Evolutionary conservation across 2,888 invertebrate species (phyloP), one percentile per base, ranked within the genome.

Genomic region (Taenaris catops): DNA sequence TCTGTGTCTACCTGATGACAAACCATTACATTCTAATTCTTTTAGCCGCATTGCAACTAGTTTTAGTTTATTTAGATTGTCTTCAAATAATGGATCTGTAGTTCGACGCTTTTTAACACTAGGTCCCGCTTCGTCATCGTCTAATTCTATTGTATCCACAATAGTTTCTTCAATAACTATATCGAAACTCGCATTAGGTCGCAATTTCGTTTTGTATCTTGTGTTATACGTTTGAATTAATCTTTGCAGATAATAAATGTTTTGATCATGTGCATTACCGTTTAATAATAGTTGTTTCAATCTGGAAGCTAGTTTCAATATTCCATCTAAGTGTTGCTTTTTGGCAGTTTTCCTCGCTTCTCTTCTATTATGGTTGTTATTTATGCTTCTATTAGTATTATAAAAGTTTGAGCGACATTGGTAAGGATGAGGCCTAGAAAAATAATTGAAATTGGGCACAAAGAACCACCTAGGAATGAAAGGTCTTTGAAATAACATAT

Each of bases 131-230:
- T 68, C 72, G 16, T 73, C 78, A 28, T 70, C 72, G 7, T 78
- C 74, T 6, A 83, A 36, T 21, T 69, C 65, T 16, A 84, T 76
- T 0, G 76, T 76, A 41, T 79, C 80, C n/a, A 73, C 44, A 24
- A 71, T 54, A 14, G 46, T 52, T 25, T 66, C 65, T 34, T 67
- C 63, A 28, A 57, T 51, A 6, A 65, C 27, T 6, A 84, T 35
- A 16, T 67, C 62, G 17, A 69, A 67, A 16, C 53, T 24, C 3
- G 49, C 44, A 7, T 60, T 66, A 6, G 84, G 44, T 23, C 58
- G 50, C 26, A 80, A 33, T 26, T 47, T 64, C 4, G 64, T 42
- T 29, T 60, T 59, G 37, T 75, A 83, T 18, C 60, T 69, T 2
- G 28, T 29, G 44, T 86, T 86, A 41, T 66, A 86, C 8, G 67